phyloP scores from a whole-genome alignment of 2,888 invertebrate species.

The Notodonta ziczac region DNA sequence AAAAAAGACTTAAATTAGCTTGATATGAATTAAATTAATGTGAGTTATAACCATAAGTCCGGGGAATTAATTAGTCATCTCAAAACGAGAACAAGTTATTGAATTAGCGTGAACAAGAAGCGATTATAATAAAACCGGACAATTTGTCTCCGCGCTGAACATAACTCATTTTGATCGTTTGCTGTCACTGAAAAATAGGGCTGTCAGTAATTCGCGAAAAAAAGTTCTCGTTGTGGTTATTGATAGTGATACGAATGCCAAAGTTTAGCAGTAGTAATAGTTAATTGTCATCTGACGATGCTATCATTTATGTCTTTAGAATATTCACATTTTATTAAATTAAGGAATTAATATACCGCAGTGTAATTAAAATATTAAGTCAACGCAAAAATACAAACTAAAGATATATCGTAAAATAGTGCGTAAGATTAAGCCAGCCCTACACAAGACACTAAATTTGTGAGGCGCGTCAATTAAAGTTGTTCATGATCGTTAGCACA shows the following conservation, averaged over 20 bases:
- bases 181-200: slow-evolving; percentile 16
- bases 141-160: slow-evolving; percentile 11
- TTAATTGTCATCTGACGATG: too few species aligned
- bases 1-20: too few species aligned
- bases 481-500: slow-evolving; percentile 27
- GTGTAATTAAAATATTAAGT: too few species aligned
- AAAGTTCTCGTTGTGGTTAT: too few species aligned
- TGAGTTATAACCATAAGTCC: background rate
- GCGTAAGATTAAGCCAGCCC: background rate
- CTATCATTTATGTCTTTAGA: too few species aligned
- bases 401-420: too few species aligned
- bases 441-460: slow-evolving; percentile 28
- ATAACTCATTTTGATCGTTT: slow-evolving; percentile 27
- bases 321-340: too few species aligned
- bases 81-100: slow-evolving; percentile 13
- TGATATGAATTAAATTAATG: background rate
- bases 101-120: slow-evolving; percentile 18
- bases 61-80: background rate
- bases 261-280: too few species aligned
- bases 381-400: too few species aligned
- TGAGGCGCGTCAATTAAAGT: slow-evolving; percentile 29
- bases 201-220: too few species aligned
- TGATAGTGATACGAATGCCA: too few species aligned
- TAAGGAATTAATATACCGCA: too few species aligned
- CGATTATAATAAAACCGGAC: slow-evolving; percentile 21